Evolutionary conservation across 2,888 invertebrate genomes (phyloP).

Genomic region (Syrista parreyssii): DNA sequence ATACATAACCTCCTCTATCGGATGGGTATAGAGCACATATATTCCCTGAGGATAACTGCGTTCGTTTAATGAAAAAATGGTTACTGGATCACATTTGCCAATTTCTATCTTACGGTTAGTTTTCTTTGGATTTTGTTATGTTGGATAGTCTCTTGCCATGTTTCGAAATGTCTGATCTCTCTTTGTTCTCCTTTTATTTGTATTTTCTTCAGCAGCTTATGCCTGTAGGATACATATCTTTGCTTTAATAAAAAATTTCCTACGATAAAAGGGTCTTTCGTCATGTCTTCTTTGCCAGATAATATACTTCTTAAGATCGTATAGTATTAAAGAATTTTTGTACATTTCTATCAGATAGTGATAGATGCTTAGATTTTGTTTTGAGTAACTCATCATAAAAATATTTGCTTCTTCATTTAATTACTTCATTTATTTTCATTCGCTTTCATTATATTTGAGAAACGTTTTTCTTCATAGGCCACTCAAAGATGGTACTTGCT

Average conservation of each 20-base stretch:
- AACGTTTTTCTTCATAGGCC: background rate
- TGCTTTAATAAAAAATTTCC: background rate
- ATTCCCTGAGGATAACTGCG: background rate
- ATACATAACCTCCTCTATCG: background rate
- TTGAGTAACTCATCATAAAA: background rate
- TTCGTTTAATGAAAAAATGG: background rate
- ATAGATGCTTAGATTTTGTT: background rate
- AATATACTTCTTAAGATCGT: background rate
- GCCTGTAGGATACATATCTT: background rate
- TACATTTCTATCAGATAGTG: background rate
- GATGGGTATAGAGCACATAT: background rate
- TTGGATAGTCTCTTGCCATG: background rate
- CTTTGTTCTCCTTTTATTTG: background rate
- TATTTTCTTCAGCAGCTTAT: background rate
- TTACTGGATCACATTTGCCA: background rate
- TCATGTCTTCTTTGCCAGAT: background rate
- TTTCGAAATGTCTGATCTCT: background rate
- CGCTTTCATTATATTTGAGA: background rate
- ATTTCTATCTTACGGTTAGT: background rate
- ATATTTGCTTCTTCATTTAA: background rate
- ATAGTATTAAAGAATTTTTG: background rate
- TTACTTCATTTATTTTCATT: background rate
- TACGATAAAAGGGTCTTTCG: background rate
- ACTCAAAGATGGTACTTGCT: background rate
- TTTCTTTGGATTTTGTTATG: background rate